A percentile compares a stretch with the other conserved stretches of the same genome.
Evolutionary conservation across 2,797 vertebrate genomes (phyloP).

Genomic region (Macropodus opercularis): DNA sequence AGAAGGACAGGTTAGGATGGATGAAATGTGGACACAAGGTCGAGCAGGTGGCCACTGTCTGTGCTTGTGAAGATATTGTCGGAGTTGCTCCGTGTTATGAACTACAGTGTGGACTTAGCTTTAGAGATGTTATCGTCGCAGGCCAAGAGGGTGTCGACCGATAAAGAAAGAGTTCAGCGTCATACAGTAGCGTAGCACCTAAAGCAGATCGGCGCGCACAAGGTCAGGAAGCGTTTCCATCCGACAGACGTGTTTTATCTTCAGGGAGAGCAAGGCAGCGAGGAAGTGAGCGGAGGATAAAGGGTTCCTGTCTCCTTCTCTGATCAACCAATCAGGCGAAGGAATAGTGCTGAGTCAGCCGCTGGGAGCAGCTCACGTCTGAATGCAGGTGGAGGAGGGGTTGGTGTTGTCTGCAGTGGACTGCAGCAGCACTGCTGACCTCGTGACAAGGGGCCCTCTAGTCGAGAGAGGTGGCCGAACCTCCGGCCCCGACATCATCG

Average conservation of each 20-base stretch:
- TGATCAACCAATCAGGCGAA: conserved; percentile 83
- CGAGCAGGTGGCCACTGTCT: background rate
- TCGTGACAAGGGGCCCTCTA: conserved; percentile 51
- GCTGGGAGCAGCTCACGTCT: conserved; percentile 82
- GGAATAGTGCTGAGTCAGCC: conserved; percentile 90
- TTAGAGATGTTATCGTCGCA: conserved; percentile 24
- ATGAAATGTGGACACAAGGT: conserved; percentile 38
- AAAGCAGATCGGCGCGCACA: conserved; percentile 41
- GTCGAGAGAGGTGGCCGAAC: conserved; percentile 41
- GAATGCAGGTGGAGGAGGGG: conserved; percentile 79
- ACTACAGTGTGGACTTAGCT: background rate
- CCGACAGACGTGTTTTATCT: conserved; percentile 62
- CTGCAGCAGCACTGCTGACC: conserved; percentile 80
- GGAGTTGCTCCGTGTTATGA: conserved; percentile 15
- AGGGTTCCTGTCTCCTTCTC: conserved; percentile 77
- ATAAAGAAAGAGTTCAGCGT: conserved; percentile 21
- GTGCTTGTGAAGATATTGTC: conserved; percentile 19
- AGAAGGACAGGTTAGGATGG: background rate
- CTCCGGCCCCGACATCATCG: background rate
- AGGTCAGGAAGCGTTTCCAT: conserved; percentile 56
- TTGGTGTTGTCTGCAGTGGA: conserved; percentile 74
- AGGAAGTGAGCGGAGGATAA: conserved; percentile 53
- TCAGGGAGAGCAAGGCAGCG: conserved; percentile 23
- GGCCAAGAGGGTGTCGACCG: conserved; percentile 9
- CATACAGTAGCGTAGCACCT: background rate